A percentile compares a stretch with the other conserved stretches of the same genome.
These are phyloP conservation scores for Gambelia wislizenii DNA, from an alignment of 2,797 vertebrate genomes.

Conservation along the genomic window DNA sequence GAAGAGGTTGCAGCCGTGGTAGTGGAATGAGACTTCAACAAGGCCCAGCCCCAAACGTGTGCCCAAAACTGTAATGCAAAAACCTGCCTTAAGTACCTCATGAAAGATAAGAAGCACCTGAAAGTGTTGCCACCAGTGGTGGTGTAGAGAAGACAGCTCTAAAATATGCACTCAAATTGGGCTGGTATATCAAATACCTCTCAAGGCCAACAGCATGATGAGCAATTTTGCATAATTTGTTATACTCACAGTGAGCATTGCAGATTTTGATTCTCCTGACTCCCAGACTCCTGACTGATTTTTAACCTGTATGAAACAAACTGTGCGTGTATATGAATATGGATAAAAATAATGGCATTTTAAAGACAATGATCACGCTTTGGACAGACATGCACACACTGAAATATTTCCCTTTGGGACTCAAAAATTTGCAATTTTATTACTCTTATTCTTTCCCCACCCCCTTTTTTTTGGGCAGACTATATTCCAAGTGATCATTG, in stretches of 20 bases:
- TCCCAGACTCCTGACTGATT: background rate
- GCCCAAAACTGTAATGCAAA: background rate
- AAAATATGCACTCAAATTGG: background rate
- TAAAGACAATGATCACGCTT: conserved; percentile 8
- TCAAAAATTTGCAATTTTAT: conserved; percentile 45
- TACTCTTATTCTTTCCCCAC: background rate
- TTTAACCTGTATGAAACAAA: background rate
- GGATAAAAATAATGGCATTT: conserved; percentile 5
- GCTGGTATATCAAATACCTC: background rate
- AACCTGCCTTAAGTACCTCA: background rate
- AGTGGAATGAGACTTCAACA: background rate
- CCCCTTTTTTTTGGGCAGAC: conserved; percentile 43
- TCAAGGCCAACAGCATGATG: background rate
- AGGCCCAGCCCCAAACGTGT: too few species aligned
- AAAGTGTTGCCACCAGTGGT: background rate
- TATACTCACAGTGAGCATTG: conserved; percentile 23
- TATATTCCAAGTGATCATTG: conserved; percentile 41
- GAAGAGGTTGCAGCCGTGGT: background rate
- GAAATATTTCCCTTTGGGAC: conserved; percentile 39
- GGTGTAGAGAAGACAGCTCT: background rate
- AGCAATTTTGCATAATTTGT: conserved; percentile 33
- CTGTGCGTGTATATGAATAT: background rate
- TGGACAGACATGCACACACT: background rate
- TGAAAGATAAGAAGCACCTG: background rate
- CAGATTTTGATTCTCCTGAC: background rate